A percentile compares a stretch with the other conserved stretches of the same genome.
Conservation (phyloP, 2,797 vertebrate genomes). For the Gambusia yucatana region DNA sequence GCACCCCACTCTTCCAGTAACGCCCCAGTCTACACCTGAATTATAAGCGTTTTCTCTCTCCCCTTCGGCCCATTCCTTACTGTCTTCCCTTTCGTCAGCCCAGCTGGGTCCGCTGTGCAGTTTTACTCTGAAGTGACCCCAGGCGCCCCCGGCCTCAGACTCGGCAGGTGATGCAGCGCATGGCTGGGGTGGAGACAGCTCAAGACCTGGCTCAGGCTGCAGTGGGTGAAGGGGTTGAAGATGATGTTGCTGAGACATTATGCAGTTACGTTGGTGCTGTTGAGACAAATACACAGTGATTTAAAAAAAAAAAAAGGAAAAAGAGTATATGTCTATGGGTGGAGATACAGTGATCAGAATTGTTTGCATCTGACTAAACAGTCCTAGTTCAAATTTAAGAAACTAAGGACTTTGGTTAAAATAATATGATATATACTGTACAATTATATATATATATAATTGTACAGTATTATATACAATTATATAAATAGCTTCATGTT, state of each 20-base stretch:
- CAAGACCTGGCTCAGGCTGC: conserved; percentile 83
- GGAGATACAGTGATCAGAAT: background rate
- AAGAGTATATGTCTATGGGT: background rate
- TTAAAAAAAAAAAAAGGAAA: background rate
- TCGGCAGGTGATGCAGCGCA: conserved; percentile 89
- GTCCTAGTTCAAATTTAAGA: background rate
- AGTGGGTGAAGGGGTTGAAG: conserved; percentile 84
- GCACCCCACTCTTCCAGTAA: conserved; percentile 43
- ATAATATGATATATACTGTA: background rate
- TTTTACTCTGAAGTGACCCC: conserved; percentile 79
- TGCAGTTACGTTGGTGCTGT: conserved; percentile 82
- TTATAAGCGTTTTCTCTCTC: conserved; percentile 42
- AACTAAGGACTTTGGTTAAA: background rate
- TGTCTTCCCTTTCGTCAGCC: conserved; percentile 47
- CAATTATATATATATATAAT: too few relatives aligned
- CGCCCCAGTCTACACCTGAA: conserved; percentile 56
- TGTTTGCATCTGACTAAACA: background rate
- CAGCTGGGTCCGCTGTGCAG: conserved; percentile 50
- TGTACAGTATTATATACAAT: too few relatives aligned
- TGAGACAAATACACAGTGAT: conserved; percentile 13
- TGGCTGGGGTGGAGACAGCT: conserved; percentile 88
- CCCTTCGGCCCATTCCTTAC: conserved; percentile 61
- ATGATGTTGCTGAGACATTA: conserved; percentile 86
- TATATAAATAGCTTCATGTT: too few relatives aligned
- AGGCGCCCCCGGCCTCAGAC: conserved; percentile 83